These are phyloP conservation scores for Phania funesta DNA, from an alignment of 2,888 invertebrate species.

Conservation along the genomic window DNA sequence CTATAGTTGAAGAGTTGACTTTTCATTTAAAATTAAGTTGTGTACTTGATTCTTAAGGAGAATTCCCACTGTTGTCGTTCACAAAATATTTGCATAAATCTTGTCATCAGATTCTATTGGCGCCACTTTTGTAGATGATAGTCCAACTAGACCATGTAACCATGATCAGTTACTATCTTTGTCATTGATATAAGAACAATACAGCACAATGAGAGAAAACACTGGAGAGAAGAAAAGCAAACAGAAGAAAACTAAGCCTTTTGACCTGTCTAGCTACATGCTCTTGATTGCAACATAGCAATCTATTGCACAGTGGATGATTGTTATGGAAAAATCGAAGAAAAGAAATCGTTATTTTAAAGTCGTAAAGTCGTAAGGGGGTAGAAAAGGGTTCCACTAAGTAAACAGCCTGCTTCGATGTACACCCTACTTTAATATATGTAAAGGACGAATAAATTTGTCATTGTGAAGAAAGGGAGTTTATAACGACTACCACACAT, in stretches of 20 bases:
- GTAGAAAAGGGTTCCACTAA: too few relatives aligned
- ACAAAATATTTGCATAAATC: conserved; percentile 65
- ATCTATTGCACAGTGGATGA: conserved; percentile 49
- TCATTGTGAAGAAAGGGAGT: too few relatives aligned
- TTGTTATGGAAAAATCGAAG: too few relatives aligned
- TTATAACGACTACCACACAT: too few relatives aligned
- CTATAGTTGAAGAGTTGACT: not conserved
- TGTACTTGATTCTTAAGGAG: conserved; percentile 34
- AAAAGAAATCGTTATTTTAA: too few relatives aligned
- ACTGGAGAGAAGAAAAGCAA: not conserved
- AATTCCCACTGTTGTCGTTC: conserved; percentile 60
- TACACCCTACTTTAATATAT: too few relatives aligned
- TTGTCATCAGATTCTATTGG: conserved; percentile 66
- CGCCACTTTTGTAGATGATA: conserved; percentile 63
- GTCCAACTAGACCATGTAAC: conserved; percentile 63
- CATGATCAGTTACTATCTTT: conserved; percentile 64
- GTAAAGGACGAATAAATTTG: too few relatives aligned
- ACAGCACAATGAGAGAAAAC: conserved; percentile 1
- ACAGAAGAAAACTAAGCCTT: conserved; percentile 34
- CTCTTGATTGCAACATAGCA: conserved; percentile 27
- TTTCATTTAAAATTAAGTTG: conserved; percentile 59
- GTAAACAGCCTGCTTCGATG: too few relatives aligned
- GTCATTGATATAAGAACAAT: conserved; percentile 38
- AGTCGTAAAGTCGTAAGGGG: too few relatives aligned
- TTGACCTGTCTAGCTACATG: conserved; percentile 55